These are phyloP conservation scores for Oryzias melastigma DNA, from an alignment of 2,113 vertebrate species.

Conservation along the genomic window DNA sequence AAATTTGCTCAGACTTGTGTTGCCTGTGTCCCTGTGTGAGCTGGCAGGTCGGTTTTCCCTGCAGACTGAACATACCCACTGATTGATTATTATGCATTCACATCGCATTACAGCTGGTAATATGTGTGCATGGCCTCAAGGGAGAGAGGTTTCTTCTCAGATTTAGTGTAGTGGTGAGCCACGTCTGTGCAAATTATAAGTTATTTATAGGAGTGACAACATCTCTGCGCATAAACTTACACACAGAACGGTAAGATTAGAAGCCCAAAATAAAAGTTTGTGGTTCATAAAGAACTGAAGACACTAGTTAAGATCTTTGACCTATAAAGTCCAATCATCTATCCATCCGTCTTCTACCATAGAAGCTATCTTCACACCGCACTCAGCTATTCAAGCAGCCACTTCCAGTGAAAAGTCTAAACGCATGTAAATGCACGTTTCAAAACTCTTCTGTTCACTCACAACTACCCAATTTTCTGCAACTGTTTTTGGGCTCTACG, in stretches of 20 bases:
- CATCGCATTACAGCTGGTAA: not conserved
- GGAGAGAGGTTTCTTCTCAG: too few species aligned
- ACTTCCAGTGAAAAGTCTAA: too few species aligned
- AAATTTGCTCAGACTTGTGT: constrained; percentile 44
- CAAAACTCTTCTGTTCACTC: too few species aligned
- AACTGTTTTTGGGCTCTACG: too few species aligned
- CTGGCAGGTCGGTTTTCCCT: constrained; percentile 28
- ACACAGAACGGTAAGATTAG: constrained; percentile 51
- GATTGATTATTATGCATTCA: constrained; percentile 19
- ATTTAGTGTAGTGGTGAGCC: too few species aligned
- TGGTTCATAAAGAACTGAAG: constrained; percentile 27
- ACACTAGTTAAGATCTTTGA: not conserved
- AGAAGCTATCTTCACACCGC: too few species aligned
- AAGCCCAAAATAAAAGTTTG: constrained; percentile 27
- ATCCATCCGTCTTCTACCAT: too few species aligned
- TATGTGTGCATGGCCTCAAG: not conserved
- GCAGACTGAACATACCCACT: constrained; percentile 13
- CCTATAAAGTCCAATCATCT: too few species aligned
- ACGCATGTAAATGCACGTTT: too few species aligned
- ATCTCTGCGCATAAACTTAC: constrained; percentile 15
- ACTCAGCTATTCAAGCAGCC: too few species aligned
- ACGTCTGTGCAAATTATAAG: not conserved
- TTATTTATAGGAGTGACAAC: constrained; percentile 47
- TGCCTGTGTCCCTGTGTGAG: constrained; percentile 44
- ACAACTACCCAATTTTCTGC: too few species aligned